Base-by-base conservation (phyloP, 2,888 invertebrate genomes). In the Alentia gelatinosa region DNA sequence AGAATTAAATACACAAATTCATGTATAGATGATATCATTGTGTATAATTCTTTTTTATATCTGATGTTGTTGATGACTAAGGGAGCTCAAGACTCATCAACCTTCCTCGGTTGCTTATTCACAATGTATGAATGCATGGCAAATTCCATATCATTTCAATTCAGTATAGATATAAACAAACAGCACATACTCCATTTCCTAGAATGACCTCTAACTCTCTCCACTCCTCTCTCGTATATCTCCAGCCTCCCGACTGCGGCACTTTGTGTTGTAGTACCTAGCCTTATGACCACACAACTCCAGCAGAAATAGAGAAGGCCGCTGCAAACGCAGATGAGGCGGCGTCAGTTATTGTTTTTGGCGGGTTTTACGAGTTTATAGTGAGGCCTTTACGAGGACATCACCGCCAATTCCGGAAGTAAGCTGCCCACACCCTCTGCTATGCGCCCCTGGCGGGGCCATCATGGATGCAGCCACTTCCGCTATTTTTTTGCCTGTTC, bases 331-430 rank as follows among this genome's bases (percentile, higher is more conserved):
- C 74, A 26, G 33, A 74, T 26, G 74, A 33, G 74, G 33, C 33
- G 74, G 26, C 26, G 74, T 26, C n/a, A 26, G 74, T 74, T 74
- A 74, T 74, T 74, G 74, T 74, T 74, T 74, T 26, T 74, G 74
- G 74, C 74, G 26, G 74, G 74, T 33, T 74, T 74, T 74, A 74
- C 74, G 74, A 74, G 74, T 74, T 74, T 26, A 74, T 74, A 33
- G 74, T 74, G 30, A 15, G 26, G n/a, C 30, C 74, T 74, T 33
- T 74, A 33, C 74, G 74, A 26, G 74, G 26, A 33, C 74, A 33
- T 33, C 74, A 74, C 30, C 33, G 74, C 74, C 74, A 74, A 74
- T 74, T 74, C 74, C 19, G 74, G 74, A 74, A 74, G 74, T 33
- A 4, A 33, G 74, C 74, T 74, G 33, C 30, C 74, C 33, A 26